Percentiles rank a stretch among this genome's conserved stretches.
Evolutionary conservation across 2,797 vertebrate species (phyloP).

Genomic region (Malurus leucopterus): DNA sequence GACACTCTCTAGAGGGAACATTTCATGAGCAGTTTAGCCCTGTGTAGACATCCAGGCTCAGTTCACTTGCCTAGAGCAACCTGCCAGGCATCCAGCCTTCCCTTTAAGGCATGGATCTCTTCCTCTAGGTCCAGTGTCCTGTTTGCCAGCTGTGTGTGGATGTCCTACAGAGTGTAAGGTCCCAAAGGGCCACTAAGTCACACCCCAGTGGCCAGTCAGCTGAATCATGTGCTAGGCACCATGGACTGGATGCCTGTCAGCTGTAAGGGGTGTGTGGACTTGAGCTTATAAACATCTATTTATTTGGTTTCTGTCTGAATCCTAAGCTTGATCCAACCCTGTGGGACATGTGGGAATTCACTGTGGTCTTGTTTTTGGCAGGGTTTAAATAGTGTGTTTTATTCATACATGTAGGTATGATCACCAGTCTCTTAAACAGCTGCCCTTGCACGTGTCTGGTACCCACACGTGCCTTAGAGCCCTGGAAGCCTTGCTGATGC

Average conservation of each 20-base stretch:
- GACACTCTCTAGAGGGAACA: neutral
- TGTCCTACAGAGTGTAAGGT: accelerated
- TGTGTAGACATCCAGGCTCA: neutral
- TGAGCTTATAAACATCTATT: neutral
- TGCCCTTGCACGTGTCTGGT: neutral
- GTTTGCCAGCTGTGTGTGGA: neutral
- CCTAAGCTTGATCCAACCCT: neutral
- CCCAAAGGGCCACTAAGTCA: neutral
- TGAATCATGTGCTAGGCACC: neutral
- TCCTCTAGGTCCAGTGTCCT: neutral
- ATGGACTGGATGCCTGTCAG: neutral
- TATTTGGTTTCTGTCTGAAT: neutral
- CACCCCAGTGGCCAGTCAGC: neutral
- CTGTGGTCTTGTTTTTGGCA: neutral
- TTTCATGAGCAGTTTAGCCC: neutral
- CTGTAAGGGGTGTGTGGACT: neutral
- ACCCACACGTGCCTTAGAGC: neutral
- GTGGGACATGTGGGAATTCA: neutral
- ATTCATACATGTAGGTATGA: neutral
- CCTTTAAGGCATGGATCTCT: neutral
- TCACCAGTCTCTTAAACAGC: neutral
- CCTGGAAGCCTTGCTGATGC: neutral
- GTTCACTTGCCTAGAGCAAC: neutral
- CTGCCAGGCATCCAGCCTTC: neutral
- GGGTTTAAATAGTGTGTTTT: neutral